A percentile compares a stretch with the other conserved stretches of the same genome.
phyloP scores from a whole-genome alignment of 2,888 invertebrate genomes.

The Microctonus brassicae region DNA sequence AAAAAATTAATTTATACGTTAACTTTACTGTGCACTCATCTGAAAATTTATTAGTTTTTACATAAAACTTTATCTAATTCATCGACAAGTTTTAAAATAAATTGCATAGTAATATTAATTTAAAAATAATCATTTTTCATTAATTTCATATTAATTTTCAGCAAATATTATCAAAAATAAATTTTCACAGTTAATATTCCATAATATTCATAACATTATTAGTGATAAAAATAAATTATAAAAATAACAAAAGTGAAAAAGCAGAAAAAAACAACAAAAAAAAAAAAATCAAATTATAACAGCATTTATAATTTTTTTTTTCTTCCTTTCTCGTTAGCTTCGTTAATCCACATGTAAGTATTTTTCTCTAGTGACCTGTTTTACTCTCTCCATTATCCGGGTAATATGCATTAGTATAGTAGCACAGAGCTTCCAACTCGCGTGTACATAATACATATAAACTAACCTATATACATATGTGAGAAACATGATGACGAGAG shows the following conservation, averaged over 20 bases:
- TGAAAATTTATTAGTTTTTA: too few species aligned
- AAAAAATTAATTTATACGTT: too few species aligned
- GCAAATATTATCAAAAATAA: too few species aligned
- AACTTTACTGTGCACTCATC: too few species aligned
- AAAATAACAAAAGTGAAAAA: background rate
- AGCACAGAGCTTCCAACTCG: background rate
- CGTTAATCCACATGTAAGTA: conserved; percentile 22
- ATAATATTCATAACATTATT: background rate
- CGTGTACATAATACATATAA: too few species aligned
- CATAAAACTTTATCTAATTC: too few species aligned
- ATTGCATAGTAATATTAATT: too few species aligned
- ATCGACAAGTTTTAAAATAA: too few species aligned
- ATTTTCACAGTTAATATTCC: background rate
- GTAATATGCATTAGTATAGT: background rate
- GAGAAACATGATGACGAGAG: conserved; percentile 9
- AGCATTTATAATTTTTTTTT: background rate
- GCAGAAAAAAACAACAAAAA: background rate
- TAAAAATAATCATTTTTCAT: too few species aligned
- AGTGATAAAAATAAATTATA: background rate
- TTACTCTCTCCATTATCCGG: background rate
- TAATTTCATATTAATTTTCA: too few species aligned
- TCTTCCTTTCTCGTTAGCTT: background rate
- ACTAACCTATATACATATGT: background rate
- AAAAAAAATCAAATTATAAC: background rate
- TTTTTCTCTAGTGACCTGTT: conserved; percentile 16